Evolutionary conservation across 2,113 vertebrate genomes (phyloP), one percentile per base, ranked within the genome.

Genomic region (Barnardius zonarius): DNA sequence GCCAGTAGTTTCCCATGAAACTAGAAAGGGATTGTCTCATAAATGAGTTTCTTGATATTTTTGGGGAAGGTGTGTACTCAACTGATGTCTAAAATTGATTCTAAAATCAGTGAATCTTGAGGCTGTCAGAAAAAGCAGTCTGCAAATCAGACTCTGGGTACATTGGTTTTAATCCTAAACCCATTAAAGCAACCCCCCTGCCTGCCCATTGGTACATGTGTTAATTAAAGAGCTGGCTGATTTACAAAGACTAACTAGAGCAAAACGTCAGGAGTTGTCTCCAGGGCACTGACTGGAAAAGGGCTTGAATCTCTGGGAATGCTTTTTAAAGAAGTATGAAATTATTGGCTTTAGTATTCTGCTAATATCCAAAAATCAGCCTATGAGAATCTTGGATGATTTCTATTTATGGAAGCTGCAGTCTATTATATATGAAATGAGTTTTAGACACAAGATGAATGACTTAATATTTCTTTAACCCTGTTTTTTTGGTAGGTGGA

Each of bases 401-500:
- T 81, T 77, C 37, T 76, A 1, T n/a, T 59, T 61, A 10, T 24
- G 74, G 85, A 54, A 88, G 13, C 69, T 54, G 4, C 67, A 37
- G 57, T 13, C 11, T 41, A 11, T 76, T 44, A 52, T 51, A 17
- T 27, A 9, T 18, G 11, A 25, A 13, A 54, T 12, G 6, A 24
- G 35, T 46, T 55, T 54, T 64, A n/a, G 85, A 6, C 15, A 19
- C 15, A 20, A 73, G 75, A 61, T 30, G 16, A 66, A 78, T 35
- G 51, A 61, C 37, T 96, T 76, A 75, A 81, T 84, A 0, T 67
- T 70, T 72, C 68, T 92, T 90, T 93, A 95, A 31, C 95, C 95
- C 96, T 96, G 66, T 98, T 99, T 97, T 98, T 98, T 98, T 96
- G 97, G 94, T 98, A 99, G 99, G 99, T 99, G 99, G 99, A 99